Evolutionary conservation across 1,140 invertebrate species (phyloP).

Genomic region (Drosophila trapezifrons): DNA sequence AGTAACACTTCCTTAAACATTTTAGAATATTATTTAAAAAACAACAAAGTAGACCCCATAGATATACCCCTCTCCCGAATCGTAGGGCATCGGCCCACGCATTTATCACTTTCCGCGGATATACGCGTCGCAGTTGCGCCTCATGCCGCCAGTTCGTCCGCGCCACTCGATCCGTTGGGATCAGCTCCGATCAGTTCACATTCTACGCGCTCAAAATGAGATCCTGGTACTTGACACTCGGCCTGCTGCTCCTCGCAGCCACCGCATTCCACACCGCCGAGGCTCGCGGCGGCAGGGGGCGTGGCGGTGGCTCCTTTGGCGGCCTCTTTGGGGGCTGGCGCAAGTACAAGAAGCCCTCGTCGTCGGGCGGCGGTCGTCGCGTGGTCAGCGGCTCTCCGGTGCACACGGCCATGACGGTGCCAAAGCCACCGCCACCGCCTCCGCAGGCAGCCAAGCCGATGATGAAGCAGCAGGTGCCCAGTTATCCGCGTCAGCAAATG

Average conservation of each 20-base stretch:
- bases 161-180: constrained; percentile 41
- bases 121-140: constrained; percentile 52
- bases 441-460: constrained; percentile 37
- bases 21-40: neutral
- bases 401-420: constrained; percentile 65
- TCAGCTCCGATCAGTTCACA: constrained; percentile 29
- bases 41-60: neutral
- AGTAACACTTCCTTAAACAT: too few species aligned
- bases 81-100: constrained; percentile 53
- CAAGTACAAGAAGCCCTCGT: constrained; percentile 77
- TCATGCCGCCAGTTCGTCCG: constrained; percentile 52
- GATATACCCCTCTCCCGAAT: neutral
- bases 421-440: constrained; percentile 61
- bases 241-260: constrained; percentile 44
- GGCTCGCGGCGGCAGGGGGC: constrained; percentile 74
- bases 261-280: constrained; percentile 28
- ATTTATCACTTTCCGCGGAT: constrained; percentile 54
- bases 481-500: constrained; percentile 67
- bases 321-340: constrained; percentile 77
- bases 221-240: constrained; percentile 36
- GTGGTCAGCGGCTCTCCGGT: constrained; percentile 72
- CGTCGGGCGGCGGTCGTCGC: constrained; percentile 55
- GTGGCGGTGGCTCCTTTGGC: constrained; percentile 75
- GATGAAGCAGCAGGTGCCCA: constrained; percentile 55
- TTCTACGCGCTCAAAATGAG: constrained; percentile 40